Conservation (phyloP, 2,113 vertebrate species). For the Phodopus roborovskii region DNA sequence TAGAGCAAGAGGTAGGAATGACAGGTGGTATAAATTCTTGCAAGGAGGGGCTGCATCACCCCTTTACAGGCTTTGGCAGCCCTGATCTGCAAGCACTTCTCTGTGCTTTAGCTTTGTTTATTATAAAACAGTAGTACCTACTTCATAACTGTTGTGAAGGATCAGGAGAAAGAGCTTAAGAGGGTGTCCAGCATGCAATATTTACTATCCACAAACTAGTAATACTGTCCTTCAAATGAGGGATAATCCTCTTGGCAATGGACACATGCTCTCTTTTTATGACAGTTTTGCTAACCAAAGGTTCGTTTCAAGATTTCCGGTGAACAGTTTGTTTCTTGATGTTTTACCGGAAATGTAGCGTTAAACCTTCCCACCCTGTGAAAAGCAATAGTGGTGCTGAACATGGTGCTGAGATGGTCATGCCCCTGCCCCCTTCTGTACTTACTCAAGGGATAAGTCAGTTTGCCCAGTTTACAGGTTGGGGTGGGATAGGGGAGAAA, state of each 20-base stretch:
- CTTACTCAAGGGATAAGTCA: not conserved
- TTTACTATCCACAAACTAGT: not conserved
- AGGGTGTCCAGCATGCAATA: not conserved
- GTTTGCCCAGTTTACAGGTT: not conserved
- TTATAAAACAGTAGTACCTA: not conserved
- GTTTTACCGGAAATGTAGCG: slow-evolving; percentile 17
- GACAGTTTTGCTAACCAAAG: not conserved
- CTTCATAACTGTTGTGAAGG: not conserved
- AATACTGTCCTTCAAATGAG: slow-evolving; percentile 9
- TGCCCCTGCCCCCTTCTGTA: not conserved
- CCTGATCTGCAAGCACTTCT: not conserved
- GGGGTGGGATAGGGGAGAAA: not conserved
- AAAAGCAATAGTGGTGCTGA: not conserved
- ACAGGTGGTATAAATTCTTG: not conserved
- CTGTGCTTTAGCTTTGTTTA: not conserved
- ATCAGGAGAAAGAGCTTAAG: not conserved
- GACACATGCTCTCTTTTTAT: not conserved
- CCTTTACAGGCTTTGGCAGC: not conserved
- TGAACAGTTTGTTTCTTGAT: slow-evolving; percentile 33
- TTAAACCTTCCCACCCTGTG: not conserved
- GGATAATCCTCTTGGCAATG: not conserved
- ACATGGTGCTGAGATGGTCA: not conserved
- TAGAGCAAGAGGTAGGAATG: not conserved
- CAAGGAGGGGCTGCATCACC: too few species aligned
- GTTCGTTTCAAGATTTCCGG: not conserved